Percentiles rank a stretch among this genome's conserved stretches.
These are phyloP conservation scores for Hystrix cristata DNA, from an alignment of 2,113 vertebrate species.

Conservation along the genomic window DNA sequence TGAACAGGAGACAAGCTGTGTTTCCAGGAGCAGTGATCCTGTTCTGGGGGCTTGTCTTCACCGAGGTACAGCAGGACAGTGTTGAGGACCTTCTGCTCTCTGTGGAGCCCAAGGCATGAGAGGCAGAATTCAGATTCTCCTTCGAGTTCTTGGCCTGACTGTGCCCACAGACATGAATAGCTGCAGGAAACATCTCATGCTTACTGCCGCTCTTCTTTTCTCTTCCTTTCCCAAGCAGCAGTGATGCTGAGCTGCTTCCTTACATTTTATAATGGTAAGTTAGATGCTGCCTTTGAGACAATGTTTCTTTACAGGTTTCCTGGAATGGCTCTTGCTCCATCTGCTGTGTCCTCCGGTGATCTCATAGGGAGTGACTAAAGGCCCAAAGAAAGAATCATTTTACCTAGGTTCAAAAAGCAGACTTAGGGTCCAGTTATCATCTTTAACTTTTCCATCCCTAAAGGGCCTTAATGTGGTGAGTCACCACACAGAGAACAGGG, in stretches of 20 bases:
- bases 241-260: neutral
- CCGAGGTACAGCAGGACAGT: neutral
- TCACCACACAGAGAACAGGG: neutral
- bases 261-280: neutral
- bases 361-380: neutral
- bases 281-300: slow-evolving; percentile 32
- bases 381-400: neutral
- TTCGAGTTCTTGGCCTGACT: neutral
- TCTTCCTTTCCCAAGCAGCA: neutral
- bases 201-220: neutral
- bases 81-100: neutral
- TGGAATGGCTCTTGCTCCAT: slow-evolving; percentile 23
- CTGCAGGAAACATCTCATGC: neutral
- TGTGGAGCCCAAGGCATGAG: neutral
- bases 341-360: slow-evolving; percentile 3
- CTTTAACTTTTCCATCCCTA: neutral
- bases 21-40: neutral
- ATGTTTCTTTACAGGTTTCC: slow-evolving; percentile 58
- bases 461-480: neutral
- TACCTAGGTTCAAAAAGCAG: neutral
- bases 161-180: neutral
- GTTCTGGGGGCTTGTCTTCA: neutral
- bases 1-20: neutral
- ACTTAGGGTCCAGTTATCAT: neutral
- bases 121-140: neutral